These are phyloP conservation scores for Cosmia trapezina DNA, from an alignment of 2,888 invertebrate species.

Conservation along the genomic window DNA sequence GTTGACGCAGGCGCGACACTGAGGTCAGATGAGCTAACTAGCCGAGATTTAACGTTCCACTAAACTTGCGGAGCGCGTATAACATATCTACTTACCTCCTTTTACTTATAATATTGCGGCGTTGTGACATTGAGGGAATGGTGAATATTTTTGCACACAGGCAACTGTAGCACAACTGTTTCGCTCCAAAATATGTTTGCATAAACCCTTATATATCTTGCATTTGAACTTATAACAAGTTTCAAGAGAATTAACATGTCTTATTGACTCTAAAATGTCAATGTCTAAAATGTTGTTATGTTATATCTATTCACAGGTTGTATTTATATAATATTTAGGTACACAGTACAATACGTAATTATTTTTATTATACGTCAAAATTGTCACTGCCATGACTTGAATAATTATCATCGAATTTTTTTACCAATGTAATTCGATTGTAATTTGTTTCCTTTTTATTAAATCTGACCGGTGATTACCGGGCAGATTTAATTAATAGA, in stretches of 20 bases:
- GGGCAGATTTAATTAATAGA: too few species aligned
- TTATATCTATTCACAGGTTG: slow-evolving; percentile 48
- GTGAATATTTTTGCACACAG: slow-evolving; percentile 11
- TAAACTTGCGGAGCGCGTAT: neutral
- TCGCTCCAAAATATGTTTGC: slow-evolving; percentile 25
- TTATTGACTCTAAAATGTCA: slow-evolving; percentile 48
- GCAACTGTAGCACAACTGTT: slow-evolving; percentile 22
- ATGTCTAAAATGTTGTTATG: slow-evolving; percentile 33
- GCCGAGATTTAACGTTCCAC: too few species aligned
- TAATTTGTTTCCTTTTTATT: neutral
- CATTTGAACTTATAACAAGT: slow-evolving; percentile 54
- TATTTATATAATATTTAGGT: slow-evolving; percentile 57
- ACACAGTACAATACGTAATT: slow-evolving; percentile 52
- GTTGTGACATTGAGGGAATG: neutral
- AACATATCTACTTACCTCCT: neutral
- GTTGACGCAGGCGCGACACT: neutral
- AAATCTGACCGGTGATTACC: neutral
- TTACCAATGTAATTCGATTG: neutral
- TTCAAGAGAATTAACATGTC: slow-evolving; percentile 40
- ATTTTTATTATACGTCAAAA: slow-evolving; percentile 47
- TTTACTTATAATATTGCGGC: neutral
- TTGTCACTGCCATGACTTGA: slow-evolving; percentile 48
- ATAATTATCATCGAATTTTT: slow-evolving; percentile 9
- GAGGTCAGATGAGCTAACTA: too few species aligned
- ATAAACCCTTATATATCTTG: slow-evolving; percentile 31